Evolutionary conservation across 2,113 vertebrate species (phyloP).

Genomic region (Saccopteryx bilineata): DNA sequence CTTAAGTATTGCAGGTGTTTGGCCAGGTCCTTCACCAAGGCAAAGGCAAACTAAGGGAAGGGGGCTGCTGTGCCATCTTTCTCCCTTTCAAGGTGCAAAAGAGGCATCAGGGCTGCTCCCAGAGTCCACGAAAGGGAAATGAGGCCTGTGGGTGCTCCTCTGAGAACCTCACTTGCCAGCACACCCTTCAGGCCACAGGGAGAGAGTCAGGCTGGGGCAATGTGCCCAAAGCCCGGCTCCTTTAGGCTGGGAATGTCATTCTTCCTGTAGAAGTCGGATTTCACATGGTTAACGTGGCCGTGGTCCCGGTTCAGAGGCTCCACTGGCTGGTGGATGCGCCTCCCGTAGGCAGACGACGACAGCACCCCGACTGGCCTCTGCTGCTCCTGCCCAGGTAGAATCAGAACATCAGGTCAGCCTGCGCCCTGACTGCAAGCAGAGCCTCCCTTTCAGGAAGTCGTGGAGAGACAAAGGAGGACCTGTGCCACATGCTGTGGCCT

Average conservation of each 20-base stretch:
- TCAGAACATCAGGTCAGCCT: not conserved
- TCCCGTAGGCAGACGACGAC: slow-evolving; percentile 86
- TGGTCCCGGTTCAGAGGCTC: slow-evolving; percentile 79
- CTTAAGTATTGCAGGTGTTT: rapidly evolving
- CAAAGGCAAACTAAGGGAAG: not conserved
- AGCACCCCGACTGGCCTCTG: slow-evolving; percentile 78
- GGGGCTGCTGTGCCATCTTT: rapidly evolving
- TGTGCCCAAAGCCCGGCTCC: slow-evolving; percentile 71
- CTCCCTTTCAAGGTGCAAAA: rapidly evolving
- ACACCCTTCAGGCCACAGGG: rapidly evolving
- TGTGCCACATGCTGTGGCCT: rapidly evolving
- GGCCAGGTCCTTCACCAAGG: not conserved
- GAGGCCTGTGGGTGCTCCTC: rapidly evolving
- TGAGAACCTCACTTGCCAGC: rapidly evolving
- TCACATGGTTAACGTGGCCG: slow-evolving; percentile 17
- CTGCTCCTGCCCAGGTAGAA: slow-evolving; percentile 81
- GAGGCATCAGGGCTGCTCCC: rapidly evolving
- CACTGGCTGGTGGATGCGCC: slow-evolving; percentile 71
- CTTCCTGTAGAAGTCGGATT: slow-evolving; percentile 85
- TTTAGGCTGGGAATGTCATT: slow-evolving; percentile 71
- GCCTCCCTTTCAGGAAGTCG: not conserved
- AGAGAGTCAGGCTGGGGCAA: slow-evolving; percentile 64
- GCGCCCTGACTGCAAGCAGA: not conserved
- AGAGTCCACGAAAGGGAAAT: rapidly evolving
- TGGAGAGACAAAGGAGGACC: rapidly evolving